Evolutionary conservation across 1,140 invertebrate species (phyloP).

Genomic region (Drosophila kanapiae): DNA sequence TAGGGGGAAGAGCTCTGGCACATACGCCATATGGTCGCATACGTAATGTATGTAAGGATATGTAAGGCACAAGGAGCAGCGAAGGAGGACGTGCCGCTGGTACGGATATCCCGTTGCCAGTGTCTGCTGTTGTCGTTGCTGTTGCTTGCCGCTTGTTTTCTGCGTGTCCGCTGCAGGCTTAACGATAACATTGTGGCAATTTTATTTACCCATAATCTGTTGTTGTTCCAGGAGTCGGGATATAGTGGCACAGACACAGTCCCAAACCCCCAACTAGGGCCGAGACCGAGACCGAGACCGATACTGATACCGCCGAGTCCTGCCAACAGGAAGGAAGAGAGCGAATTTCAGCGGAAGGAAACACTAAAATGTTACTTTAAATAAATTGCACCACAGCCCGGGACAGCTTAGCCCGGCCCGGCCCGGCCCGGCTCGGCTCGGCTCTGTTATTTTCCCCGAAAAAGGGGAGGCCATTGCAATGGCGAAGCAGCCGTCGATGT

Average conservation of each 20-base stretch:
- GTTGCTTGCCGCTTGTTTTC: conserved; percentile 39
- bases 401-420: background rate
- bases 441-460: conserved; percentile 46
- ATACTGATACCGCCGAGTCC: conserved; percentile 31
- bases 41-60: conserved; percentile 22
- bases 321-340: conserved; percentile 79
- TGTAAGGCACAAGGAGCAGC: background rate
- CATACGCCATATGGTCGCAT: conserved; percentile 27
- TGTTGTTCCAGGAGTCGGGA: conserved; percentile 50
- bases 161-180: conserved; percentile 74
- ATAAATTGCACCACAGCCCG: conserved; percentile 74
- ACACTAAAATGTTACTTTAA: conserved; percentile 85
- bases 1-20: background rate
- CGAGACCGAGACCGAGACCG: conserved; percentile 29
- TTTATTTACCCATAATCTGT: conserved; percentile 81
- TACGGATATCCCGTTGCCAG: conserved; percentile 28
- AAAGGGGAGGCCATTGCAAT: conserved; percentile 57
- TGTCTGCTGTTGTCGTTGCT: conserved; percentile 45
- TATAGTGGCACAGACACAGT: conserved; percentile 1
- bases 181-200: conserved; percentile 81
- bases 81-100: conserved; percentile 11
- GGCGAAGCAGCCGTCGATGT: conserved; percentile 20
- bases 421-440: background rate
- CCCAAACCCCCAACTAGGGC: conserved; percentile 9
- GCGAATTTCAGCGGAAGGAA: conserved; percentile 84